Base-by-base conservation (phyloP, 64 coral and sea anemone species). In the Montipora efflorescens region DNA sequence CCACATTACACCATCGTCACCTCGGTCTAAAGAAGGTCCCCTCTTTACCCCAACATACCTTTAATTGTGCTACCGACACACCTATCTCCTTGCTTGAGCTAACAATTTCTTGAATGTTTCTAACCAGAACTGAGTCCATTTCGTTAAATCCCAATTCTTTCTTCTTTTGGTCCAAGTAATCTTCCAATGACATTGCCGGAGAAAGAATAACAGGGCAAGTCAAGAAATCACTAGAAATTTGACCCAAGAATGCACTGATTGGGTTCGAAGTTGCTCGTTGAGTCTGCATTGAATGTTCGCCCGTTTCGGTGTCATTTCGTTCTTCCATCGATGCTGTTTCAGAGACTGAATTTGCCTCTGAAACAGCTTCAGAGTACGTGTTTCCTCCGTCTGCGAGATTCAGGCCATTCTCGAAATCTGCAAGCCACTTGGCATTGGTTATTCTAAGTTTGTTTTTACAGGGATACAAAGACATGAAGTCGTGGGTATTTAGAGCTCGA, bases 401-500 rank as follows among this genome's bases (percentile, higher is more conserved):
- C 8, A 22, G n/a, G 4, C 18, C 43, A 86, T 50, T 68, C 71
- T 67, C 7, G 28, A 51, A 71, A 18, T 22, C 66, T 20, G 28
- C 10, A 15, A 70, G 16, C 8, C 20, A 21, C 19, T 8, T 50
- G 46, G 7, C n/a, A 50, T 86, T n/a, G 47, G 36, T 51, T 50
- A 86, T 48, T 72, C 3, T 86, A 3, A 86, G 15, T 8, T 71
- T 18, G 68, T 69, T 72, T 86, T 71, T 86, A 46, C 62, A 71
- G 45, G 62, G 43, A 15, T 48, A 12, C n/a, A 86, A n/a, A 45
- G 82, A 71, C 66, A 86, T 71, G 45, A 86, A 86, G 66, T 86
- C 82, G 22, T 86, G 82, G 4, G 82, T 86, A 43, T 86, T 86
- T 49, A 86, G 48, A 5, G 82, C 64, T 45, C 82, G 68, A 5